Evolutionary conservation across 2,113 vertebrate species (phyloP).

Genomic region (Ciconia boyciana): DNA sequence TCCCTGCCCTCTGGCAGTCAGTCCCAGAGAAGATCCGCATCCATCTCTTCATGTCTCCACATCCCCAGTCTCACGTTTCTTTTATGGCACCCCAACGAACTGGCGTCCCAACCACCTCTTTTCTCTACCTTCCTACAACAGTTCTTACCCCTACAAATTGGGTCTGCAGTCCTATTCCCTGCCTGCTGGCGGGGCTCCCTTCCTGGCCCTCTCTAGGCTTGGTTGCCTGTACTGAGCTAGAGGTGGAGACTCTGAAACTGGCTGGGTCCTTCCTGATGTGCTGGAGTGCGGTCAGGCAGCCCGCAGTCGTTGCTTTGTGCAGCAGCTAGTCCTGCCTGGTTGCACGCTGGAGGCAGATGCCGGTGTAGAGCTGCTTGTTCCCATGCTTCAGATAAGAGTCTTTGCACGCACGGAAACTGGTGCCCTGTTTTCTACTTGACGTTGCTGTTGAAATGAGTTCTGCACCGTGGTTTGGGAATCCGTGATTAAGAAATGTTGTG

Average conservation of each 20-base stretch:
- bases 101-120: not conserved
- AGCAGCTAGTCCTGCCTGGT: not conserved
- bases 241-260: not conserved
- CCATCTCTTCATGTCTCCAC: not conserved
- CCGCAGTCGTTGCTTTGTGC: accelerated
- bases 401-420: accelerated
- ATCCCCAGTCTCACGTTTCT: not conserved
- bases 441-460: not conserved
- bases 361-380: not conserved
- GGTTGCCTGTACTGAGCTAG: not conserved
- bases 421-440: not conserved
- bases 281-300: not conserved
- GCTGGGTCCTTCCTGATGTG: not conserved
- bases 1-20: not conserved
- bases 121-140: not conserved
- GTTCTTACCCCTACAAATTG: not conserved
- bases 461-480: not conserved
- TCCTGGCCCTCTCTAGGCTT: not conserved
- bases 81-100: not conserved
- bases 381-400: not conserved
- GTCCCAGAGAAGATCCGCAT: not conserved
- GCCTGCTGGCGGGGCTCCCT: accelerated
- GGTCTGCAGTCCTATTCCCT: not conserved
- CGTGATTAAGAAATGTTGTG: not conserved
- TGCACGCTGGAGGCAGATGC: not conserved